Percentiles rank a stretch among this genome's conserved stretches.
Evolutionary conservation across 2,888 invertebrate species (phyloP).

Genomic region (Phania funesta): DNA sequence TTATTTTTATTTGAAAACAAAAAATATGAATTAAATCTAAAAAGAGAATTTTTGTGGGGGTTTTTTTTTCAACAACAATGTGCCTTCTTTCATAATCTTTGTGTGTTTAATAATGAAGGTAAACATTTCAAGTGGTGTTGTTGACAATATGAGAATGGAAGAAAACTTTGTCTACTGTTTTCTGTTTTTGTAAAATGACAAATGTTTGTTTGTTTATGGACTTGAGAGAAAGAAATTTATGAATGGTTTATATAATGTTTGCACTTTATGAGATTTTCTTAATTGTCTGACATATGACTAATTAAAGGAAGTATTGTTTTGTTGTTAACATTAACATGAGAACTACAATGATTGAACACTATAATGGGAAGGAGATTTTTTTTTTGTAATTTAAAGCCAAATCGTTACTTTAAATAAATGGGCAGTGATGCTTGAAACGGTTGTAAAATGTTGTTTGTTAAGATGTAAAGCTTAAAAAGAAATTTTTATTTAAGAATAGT

Average conservation of each 20-base stretch:
- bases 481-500: too few species aligned
- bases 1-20: conserved; percentile 31
- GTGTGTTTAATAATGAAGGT: conserved; percentile 41
- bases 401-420: too few species aligned
- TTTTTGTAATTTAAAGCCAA: too few species aligned
- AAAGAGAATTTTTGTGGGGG: neutral
- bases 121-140: conserved; percentile 53
- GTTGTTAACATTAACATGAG: conserved; percentile 11
- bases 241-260: conserved; percentile 43
- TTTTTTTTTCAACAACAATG: conserved; percentile 39
- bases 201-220: conserved; percentile 3
- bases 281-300: conserved; percentile 64
- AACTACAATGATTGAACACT: neutral
- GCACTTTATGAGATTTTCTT: conserved; percentile 41
- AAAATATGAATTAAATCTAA: neutral
- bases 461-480: too few species aligned
- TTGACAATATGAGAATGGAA: conserved; percentile 53
- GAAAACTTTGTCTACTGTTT: conserved; percentile 47
- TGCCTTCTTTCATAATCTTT: conserved; percentile 34
- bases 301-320: conserved; percentile 63
- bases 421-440: too few species aligned
- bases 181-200: conserved; percentile 28
- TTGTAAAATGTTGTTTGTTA: neutral
- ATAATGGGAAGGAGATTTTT: neutral
- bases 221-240: conserved; percentile 20